Percentiles rank a stretch among this genome's conserved stretches.
These are phyloP conservation scores for Cepaea hortensis DNA, from an alignment of 2,888 invertebrate species.

Conservation along the genomic window DNA sequence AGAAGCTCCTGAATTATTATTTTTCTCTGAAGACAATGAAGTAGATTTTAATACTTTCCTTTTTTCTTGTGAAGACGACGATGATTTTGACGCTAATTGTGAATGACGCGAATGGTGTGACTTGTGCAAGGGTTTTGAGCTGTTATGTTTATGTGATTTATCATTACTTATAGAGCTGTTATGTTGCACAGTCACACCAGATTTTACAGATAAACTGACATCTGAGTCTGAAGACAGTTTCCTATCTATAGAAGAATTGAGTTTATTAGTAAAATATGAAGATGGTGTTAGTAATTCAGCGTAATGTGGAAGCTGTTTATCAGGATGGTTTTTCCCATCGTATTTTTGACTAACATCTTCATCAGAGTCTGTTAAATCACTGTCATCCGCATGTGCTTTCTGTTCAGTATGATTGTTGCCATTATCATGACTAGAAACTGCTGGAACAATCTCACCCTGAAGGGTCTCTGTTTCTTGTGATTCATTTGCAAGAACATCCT, in stretches of 20 bases:
- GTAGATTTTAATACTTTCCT: conserved; percentile 22
- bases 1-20: conserved; percentile 20
- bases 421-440: conserved; percentile 59
- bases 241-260: background rate
- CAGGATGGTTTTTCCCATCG: conserved; percentile 17
- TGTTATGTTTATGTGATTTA: conserved; percentile 1
- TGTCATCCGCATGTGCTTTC: conserved; percentile 31
- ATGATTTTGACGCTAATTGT: conserved; percentile 25
- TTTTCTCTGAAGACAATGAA: conserved; percentile 16
- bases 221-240: conserved; percentile 15
- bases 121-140: background rate
- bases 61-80: conserved; percentile 12
- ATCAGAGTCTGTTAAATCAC: conserved; percentile 48
- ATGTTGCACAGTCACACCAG: background rate
- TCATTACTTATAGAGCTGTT: conserved; percentile 6
- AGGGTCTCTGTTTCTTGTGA: background rate
- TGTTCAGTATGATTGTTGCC: conserved; percentile 28
- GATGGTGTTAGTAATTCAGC: conserved; percentile 44
- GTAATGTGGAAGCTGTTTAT: conserved; percentile 39
- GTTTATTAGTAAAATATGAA: conserved; percentile 36
- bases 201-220: conserved; percentile 14
- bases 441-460: conserved; percentile 45
- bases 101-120: background rate
- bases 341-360: conserved; percentile 41
- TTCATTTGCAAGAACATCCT: background rate